Conservation (phyloP, 2,113 vertebrate genomes). For the Lamprologus tigripictilis region DNA sequence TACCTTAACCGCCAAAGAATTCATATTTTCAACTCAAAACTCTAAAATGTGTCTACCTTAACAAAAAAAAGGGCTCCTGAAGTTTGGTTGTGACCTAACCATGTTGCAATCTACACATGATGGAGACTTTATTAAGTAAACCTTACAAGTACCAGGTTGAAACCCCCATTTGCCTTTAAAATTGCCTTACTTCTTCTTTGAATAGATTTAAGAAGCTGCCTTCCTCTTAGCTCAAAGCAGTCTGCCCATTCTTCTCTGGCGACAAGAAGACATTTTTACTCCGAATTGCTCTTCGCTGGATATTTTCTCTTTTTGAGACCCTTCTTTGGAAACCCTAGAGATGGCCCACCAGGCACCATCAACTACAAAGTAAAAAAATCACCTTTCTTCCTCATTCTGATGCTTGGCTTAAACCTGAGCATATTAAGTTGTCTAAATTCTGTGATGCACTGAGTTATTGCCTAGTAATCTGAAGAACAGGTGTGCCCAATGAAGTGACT, state of each 20-base stretch:
- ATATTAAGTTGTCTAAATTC: not conserved
- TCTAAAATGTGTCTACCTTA: not conserved
- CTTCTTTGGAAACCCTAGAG: not conserved
- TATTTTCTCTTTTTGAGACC: not conserved
- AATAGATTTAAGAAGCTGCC: not conserved
- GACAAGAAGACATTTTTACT: not conserved
- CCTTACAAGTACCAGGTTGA: not conserved
- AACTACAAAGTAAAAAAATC: not conserved
- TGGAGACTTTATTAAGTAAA: not conserved
- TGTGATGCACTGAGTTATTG: not conserved
- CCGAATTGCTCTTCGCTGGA: not conserved
- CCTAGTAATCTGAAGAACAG: not conserved
- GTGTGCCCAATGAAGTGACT: not conserved
- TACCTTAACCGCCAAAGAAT: not conserved
- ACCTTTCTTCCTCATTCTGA: not conserved
- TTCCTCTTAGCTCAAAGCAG: not conserved
- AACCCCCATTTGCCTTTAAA: not conserved
- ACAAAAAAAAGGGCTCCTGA: not conserved
- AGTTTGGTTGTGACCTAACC: not conserved
- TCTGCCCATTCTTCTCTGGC: not conserved
- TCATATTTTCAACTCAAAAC: not conserved
- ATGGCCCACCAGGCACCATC: not conserved
- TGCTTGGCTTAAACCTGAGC: not conserved
- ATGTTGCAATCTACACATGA: not conserved
- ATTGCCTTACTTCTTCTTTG: not conserved